Base-by-base conservation (phyloP, 2,888 invertebrate genomes). In the Drosophila niveifrons region DNA sequence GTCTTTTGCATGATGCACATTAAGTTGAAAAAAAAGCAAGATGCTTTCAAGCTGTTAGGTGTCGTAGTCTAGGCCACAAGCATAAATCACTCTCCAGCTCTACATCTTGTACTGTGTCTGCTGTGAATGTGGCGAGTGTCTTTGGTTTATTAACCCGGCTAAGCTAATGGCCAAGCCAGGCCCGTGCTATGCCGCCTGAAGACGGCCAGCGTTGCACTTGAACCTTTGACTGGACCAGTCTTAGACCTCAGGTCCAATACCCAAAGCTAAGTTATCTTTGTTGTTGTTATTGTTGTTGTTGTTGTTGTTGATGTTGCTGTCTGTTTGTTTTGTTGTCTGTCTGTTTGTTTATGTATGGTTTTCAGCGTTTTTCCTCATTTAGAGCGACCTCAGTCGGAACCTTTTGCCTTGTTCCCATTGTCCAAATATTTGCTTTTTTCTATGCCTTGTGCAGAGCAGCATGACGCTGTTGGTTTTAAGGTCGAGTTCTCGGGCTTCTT, bases 381-480 rank as follows among this genome's bases (percentile, higher is more conserved):
- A 70, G 72, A 66, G 74, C 70, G 73, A 77, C 59, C 76, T 53
- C 57, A 61, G 64, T 47, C 52, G 66, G 68, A 69, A 66, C 77
- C 68, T 65, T 66, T 71, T 75, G 77, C 72, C 74, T 83, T 82
- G 78, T 81, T 75, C 73, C 59, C 81, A 83, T 80, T 86, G 86
- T 86, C 83, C 86, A 86, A 83, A 83, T 83, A 83, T 86, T 85
- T 85, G 48, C 69, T 70, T 75, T 77, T 72, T 48, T 61, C 61
- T 53, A 36, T 59, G 67, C 41, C 62, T 44, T 58, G 67, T 41
- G 76, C 73, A 63, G 61, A 82, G 71, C 83, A 72, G 81, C 82
- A 85, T 83, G 83, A 83, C 81, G 81, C 63, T 71, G 83, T 83
- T 47, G 66, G 66, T 80, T 82, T 82, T 78, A 69, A 70, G 78